Conservation (phyloP, 2,797 vertebrate genomes). For the Coregonus ussuriensis region DNA sequence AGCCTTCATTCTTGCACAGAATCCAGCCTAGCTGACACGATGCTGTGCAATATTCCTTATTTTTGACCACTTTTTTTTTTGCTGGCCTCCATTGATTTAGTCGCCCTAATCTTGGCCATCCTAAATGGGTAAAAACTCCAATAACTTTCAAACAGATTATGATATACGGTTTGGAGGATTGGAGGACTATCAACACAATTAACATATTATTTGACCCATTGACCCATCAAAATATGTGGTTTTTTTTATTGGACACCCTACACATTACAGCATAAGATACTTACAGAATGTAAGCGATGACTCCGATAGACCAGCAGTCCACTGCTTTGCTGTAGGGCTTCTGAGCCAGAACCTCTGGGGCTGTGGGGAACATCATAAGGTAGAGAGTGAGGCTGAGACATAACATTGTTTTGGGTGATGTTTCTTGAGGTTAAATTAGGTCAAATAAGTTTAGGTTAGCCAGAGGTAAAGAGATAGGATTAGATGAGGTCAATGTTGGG, state of each 20-base stretch:
- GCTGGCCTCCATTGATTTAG: too few species aligned
- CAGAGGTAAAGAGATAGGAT: conserved; percentile 45
- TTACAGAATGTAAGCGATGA: conserved; percentile 98
- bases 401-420: neutral
- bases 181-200: too few species aligned
- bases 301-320: conserved; percentile 98
- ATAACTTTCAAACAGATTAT: too few species aligned
- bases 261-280: conserved; percentile 59
- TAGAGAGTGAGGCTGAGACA: neutral
- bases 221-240: neutral
- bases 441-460: conserved; percentile 32
- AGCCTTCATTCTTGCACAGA: too few species aligned
- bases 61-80: too few species aligned
- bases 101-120: too few species aligned
- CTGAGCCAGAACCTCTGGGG: conserved; percentile 97
- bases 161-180: too few species aligned
- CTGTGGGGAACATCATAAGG: conserved; percentile 62
- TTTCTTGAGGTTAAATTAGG: neutral
- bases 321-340: conserved; percentile 99
- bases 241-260: neutral
- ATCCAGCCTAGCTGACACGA: too few species aligned
- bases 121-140: too few species aligned
- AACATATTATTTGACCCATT: neutral
- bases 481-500: conserved; percentile 46
- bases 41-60: too few species aligned